phyloP scores from a whole-genome alignment of 1,140 invertebrate genomes.

The Drosophila lini region DNA sequence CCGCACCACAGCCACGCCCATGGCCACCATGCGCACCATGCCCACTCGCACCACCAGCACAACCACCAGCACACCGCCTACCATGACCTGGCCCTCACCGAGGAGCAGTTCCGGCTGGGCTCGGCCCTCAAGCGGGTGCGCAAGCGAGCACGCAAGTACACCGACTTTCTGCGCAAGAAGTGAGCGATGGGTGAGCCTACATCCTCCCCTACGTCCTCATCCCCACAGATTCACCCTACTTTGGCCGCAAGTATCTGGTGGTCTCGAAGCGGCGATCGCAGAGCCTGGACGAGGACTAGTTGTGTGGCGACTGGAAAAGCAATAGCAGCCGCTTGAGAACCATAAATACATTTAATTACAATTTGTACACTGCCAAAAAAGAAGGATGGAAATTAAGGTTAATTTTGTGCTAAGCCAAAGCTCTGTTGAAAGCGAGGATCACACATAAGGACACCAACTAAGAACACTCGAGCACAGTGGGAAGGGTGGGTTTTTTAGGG shows the following conservation, averaged over 20 bases:
- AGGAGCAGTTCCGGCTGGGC: slow-evolving; percentile 75
- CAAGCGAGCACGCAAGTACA: slow-evolving; percentile 83
- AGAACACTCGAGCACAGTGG: slow-evolving; percentile 12
- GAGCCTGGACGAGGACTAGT: slow-evolving; percentile 77
- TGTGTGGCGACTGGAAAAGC: slow-evolving; percentile 56
- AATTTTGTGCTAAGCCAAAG: slow-evolving; percentile 74
- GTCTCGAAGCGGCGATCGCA: slow-evolving; percentile 72
- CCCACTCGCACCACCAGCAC: slow-evolving; percentile 40
- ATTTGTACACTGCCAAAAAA: slow-evolving; percentile 83
- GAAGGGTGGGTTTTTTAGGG: neutral
- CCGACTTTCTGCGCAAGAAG: slow-evolving; percentile 82
- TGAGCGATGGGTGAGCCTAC: slow-evolving; percentile 33
- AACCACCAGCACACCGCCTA: slow-evolving; percentile 13
- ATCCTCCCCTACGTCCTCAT: slow-evolving; percentile 22
- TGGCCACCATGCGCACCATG: slow-evolving; percentile 25
- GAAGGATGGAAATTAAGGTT: slow-evolving; percentile 28
- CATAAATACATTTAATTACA: slow-evolving; percentile 55
- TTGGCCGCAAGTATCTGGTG: slow-evolving; percentile 79
- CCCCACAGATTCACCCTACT: slow-evolving; percentile 80
- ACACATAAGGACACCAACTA: slow-evolving; percentile 11
- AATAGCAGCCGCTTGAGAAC: slow-evolving; percentile 55
- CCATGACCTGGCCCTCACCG: slow-evolving; percentile 41
- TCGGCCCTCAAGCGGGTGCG: slow-evolving; percentile 79
- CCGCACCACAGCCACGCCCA: slow-evolving; percentile 39
- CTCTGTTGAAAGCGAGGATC: slow-evolving; percentile 50